A percentile compares a stretch with the other conserved stretches of the same genome.
These are phyloP conservation scores for Halcyon badia DNA, from an alignment of 2,797 vertebrate species.

Conservation along the genomic window DNA sequence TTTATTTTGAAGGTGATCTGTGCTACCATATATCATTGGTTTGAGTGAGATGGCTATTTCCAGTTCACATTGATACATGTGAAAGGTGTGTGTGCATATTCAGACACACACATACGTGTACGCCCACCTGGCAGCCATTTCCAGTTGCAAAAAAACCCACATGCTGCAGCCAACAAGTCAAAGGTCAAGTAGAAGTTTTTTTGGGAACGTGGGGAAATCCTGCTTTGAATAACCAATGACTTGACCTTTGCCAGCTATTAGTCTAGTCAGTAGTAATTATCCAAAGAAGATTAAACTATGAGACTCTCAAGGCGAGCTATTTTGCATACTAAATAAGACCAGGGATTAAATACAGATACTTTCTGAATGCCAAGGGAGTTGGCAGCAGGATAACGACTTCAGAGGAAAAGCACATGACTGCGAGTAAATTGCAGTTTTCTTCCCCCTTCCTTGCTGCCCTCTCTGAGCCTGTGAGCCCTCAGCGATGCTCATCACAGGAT, in stretches of 20 bases:
- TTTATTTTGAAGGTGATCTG: background rate
- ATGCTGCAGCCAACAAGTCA: background rate
- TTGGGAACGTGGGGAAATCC: conserved; percentile 24
- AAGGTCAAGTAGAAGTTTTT: conserved; percentile 25
- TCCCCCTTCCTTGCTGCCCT: background rate
- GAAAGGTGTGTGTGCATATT: background rate
- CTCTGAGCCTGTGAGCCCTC: background rate
- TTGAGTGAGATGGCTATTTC: background rate
- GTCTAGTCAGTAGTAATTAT: conserved; percentile 20
- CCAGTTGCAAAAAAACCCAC: background rate
- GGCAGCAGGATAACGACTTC: accelerated
- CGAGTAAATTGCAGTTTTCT: background rate
- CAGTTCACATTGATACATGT: background rate
- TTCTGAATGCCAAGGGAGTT: background rate
- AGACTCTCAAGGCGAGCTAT: background rate
- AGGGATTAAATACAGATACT: background rate
- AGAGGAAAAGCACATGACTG: background rate
- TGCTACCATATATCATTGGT: background rate
- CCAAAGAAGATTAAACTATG: conserved; percentile 29
- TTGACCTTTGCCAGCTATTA: conserved; percentile 40
- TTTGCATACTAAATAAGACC: background rate
- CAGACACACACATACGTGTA: accelerated
- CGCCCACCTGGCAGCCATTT: background rate
- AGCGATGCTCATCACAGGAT: background rate
- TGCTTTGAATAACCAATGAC: conserved; percentile 20